Base-by-base conservation (phyloP, 2,797 vertebrate species). In the Spinus olivaceus region DNA sequence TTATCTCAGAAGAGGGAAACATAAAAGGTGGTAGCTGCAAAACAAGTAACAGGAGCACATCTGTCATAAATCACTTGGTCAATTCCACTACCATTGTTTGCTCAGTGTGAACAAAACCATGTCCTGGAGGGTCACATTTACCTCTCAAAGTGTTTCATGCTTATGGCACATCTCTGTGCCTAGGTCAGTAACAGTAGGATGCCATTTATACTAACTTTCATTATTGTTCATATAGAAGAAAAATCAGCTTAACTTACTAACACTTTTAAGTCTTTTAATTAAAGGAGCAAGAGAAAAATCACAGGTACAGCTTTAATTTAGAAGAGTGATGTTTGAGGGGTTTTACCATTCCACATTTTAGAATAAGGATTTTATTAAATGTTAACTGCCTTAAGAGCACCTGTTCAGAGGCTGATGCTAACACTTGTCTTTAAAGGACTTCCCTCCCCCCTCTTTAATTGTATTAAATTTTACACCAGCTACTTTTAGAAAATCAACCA, bases 391-490 rank as follows among this genome's bases (percentile, higher is more conserved):
- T 7, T 46, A 47, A 65, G 8, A 78, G 42, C 10, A 35, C 2
- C 33, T 44, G 6, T 30, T 70, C 19, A 57, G 80, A 82, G 33
- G 24, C 20, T 19, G 25, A 51, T 70, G 73, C 3, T 69, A 73
- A 54, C 13, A 19, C 33, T 32, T 66, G 32, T 35, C 39, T 14
- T 77, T 61, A 32, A 67, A 76, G 33, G 28, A 49, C 35, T 6
- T 28, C 17, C 3, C 3, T 18, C 6, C 3, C 3, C 4, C 0
- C 3, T 6, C 17, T 42, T 37, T 30, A 50, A 51, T 50, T 53
- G 20, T 4, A 35, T 35, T 44, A 27, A 14, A 47, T 39, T 88
- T 90, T 54, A 77, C 14, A 76, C 15, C 25, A 63, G 32, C 27
- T 50, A 14, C 3, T 69, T 79, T 81, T 64, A 61, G 46, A 51